A percentile compares a stretch with the other conserved stretches of the same genome.
Evolutionary conservation across 2,113 vertebrate genomes (phyloP).

Genomic region (Rana temporaria): DNA sequence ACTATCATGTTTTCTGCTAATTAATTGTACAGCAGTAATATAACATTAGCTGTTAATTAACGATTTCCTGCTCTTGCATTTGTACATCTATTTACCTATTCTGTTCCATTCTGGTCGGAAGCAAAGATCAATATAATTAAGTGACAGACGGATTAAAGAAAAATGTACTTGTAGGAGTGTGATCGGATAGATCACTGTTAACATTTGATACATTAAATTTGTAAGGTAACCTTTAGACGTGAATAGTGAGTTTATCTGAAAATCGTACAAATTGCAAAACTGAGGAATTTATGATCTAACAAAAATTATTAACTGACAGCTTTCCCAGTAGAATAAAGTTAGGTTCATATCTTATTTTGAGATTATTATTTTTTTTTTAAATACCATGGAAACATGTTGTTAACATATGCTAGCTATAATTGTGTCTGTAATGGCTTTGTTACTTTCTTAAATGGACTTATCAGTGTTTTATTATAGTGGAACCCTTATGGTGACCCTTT

Average conservation of each 20-base stretch:
- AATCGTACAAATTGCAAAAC: too few species aligned
- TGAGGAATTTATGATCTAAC: too few species aligned
- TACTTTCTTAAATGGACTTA: too few species aligned
- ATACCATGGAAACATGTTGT: too few species aligned
- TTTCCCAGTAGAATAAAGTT: too few species aligned
- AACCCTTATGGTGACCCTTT: too few species aligned
- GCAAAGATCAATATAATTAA: constrained; percentile 42
- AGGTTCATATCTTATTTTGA: too few species aligned
- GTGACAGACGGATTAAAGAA: constrained; percentile 33
- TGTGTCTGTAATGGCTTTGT: too few species aligned
- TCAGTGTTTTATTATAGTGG: too few species aligned
- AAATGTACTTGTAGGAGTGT: constrained; percentile 9
- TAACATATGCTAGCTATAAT: too few species aligned
- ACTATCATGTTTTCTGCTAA: constrained; percentile 37
- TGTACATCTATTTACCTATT: constrained; percentile 38
- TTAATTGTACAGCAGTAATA: constrained; percentile 21
- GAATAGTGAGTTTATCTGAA: not conserved
- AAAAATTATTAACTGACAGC: too few species aligned
- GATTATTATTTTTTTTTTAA: too few species aligned
- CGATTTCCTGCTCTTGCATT: constrained; percentile 38
- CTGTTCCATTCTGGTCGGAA: constrained; percentile 16
- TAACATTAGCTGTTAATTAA: constrained; percentile 33
- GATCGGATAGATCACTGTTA: not conserved
- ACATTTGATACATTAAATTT: not conserved
- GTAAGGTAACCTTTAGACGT: not conserved